Evolutionary conservation across 1,140 invertebrate species (phyloP).

Genomic region (Brachionus angularis): DNA sequence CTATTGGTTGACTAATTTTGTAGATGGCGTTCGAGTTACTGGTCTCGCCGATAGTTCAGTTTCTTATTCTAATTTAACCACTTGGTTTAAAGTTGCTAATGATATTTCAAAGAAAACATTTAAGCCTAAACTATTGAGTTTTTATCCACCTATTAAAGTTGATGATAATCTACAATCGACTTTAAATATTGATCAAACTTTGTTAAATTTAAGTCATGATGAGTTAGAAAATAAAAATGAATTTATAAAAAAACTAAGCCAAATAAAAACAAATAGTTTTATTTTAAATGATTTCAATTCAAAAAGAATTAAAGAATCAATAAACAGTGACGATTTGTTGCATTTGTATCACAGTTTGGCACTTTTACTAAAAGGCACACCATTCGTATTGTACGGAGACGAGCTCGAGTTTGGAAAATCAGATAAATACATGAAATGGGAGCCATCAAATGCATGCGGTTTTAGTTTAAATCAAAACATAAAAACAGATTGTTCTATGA

Average conservation of each 20-base stretch:
- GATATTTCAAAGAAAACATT: too few relatives aligned
- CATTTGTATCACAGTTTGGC: conserved; percentile 4
- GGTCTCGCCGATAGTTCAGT: too few relatives aligned
- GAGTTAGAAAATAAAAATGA: not conserved
- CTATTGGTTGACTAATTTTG: not conserved
- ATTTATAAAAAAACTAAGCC: not conserved
- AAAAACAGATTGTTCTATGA: not conserved
- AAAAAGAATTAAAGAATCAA: not conserved
- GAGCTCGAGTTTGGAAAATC: not conserved
- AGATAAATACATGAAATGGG: conserved; percentile 17
- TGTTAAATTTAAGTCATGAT: too few relatives aligned
- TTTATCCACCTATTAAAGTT: too few relatives aligned
- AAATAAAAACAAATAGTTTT: conserved; percentile 2
- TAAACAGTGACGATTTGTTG: not conserved
- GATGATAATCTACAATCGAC: too few relatives aligned
- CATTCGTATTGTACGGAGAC: conserved; percentile 33
- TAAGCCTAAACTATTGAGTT: too few relatives aligned
- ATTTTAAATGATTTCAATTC: not conserved
- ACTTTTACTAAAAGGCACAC: conserved; percentile 20
- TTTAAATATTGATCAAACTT: too few relatives aligned
- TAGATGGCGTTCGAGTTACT: conserved; percentile 24
- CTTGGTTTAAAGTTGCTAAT: too few relatives aligned
- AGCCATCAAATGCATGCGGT: not conserved
- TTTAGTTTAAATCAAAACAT: not conserved
- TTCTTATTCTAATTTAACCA: too few relatives aligned